phyloP scores from a whole-genome alignment of 2,888 invertebrate species.

The Caenorhabditis macrosperma region DNA sequence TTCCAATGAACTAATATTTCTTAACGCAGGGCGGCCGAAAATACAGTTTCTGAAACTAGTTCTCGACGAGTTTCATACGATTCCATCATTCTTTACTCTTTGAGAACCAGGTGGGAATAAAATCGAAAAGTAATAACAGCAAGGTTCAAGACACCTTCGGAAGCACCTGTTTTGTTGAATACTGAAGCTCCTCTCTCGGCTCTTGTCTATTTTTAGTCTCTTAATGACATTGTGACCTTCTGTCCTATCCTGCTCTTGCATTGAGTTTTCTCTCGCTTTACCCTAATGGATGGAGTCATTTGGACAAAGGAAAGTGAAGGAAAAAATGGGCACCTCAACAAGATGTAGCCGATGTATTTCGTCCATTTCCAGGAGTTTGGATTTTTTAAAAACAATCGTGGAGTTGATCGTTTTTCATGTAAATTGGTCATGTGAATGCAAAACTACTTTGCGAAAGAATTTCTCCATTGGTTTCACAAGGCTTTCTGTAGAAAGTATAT shows the following conservation, averaged over 20 bases:
- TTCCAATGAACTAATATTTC: slow-evolving; percentile 3
- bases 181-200: neutral
- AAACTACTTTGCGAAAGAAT: too few relatives aligned
- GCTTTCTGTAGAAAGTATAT: too few relatives aligned
- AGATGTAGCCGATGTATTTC: neutral
- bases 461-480: too few relatives aligned
- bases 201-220: neutral
- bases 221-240: neutral
- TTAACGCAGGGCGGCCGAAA: neutral
- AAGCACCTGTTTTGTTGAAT: neutral
- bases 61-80: slow-evolving; percentile 9
- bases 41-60: slow-evolving; percentile 6
- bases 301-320: neutral
- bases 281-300: neutral
- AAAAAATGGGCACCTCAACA: neutral
- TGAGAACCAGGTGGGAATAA: neutral
- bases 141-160: neutral
- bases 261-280: neutral
- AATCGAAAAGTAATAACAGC: neutral
- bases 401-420: too few relatives aligned
- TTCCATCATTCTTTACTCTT: neutral
- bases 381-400: too few relatives aligned
- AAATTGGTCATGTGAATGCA: too few relatives aligned
- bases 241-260: neutral
- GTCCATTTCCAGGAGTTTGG: too few relatives aligned